Base-by-base conservation (phyloP, 2,113 vertebrate genomes). In the Myrmecophaga tridactyla region DNA sequence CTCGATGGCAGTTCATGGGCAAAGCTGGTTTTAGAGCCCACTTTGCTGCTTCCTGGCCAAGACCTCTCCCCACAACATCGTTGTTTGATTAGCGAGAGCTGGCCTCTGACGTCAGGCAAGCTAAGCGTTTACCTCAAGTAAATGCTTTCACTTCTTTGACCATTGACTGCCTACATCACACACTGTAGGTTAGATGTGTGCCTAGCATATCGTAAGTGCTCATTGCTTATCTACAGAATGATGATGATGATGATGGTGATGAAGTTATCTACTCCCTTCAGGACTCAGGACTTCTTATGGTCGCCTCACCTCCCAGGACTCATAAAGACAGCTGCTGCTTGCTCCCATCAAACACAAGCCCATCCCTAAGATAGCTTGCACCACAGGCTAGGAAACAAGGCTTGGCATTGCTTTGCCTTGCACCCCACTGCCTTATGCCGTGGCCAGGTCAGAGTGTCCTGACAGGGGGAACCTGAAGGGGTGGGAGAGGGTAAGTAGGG, bases 111-210 rank as follows among this genome's bases (percentile, higher is more conserved):
- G 34, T 41, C 62, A 60, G 41, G 9, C 10, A 21, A n/a, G 11
- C 4, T 1, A 39, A 1, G 13, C 0, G 3, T 23, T 3, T 29
- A 10, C 39, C 56, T 41, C 81, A 21, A 11, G 31, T 4, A 41
- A 41, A 58, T 6, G 41, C 53, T 31, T 15, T 17, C 4, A 29
- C 62, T 70, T 87, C 53, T 67, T n/a, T 58, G 58, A 6, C 65
- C 12, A 3, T 0, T 6, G 34, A 18, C 62, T 67, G 1, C 10
- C 15, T 5, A 18, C 34, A 2, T 56, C 78, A 0, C 3, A 0
- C 1, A 6, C 34, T 21, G 18, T 5, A 10, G 36, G 67, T 14
- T 6, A 8, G 9, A 13, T 0, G 3, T 1, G 39, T 1, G 25
- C 41, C 43, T 53, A n/a, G 62, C 17, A n/a, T 41, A 8, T 29